These are phyloP conservation scores for Sebastes vulpes DNA, from an alignment of 2,797 vertebrate genomes.

Conservation along the genomic window DNA sequence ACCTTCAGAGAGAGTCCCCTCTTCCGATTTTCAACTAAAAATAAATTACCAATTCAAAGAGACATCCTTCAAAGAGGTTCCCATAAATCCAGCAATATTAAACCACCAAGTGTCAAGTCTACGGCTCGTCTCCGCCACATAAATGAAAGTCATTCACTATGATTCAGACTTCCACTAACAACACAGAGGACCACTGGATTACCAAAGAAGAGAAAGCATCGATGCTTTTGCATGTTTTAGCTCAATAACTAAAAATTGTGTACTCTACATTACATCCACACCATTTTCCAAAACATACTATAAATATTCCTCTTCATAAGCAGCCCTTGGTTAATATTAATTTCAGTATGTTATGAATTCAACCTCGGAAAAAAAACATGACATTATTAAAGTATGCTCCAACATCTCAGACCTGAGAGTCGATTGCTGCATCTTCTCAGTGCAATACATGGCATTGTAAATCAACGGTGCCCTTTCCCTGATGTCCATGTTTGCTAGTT, in stretches of 20 bases:
- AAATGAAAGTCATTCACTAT: neutral
- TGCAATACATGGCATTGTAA: neutral
- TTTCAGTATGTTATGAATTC: neutral
- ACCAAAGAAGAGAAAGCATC: neutral
- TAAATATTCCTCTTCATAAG: neutral
- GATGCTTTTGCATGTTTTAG: neutral
- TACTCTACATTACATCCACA: neutral
- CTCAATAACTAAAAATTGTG: neutral
- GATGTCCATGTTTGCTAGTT: neutral
- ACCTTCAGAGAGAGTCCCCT: slow-evolving; percentile 5
- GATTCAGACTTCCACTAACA: neutral
- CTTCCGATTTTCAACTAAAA: slow-evolving; percentile 28
- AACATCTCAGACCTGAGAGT: neutral
- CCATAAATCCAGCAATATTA: slow-evolving; percentile 38
- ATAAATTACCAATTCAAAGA: slow-evolving; percentile 24
- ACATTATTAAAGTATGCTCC: neutral
- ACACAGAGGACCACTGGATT: neutral
- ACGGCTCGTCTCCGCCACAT: neutral
- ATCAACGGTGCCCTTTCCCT: neutral
- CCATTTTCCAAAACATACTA: neutral
- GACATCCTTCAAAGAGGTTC: slow-evolving; percentile 29
- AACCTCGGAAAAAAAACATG: neutral
- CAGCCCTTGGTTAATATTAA: neutral
- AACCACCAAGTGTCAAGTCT: slow-evolving; percentile 14
- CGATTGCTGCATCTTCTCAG: neutral